A percentile compares a stretch with the other conserved stretches of the same genome.
phyloP scores from a whole-genome alignment of 92 coral and sea anemone genomes.

The Metridium senile region DNA sequence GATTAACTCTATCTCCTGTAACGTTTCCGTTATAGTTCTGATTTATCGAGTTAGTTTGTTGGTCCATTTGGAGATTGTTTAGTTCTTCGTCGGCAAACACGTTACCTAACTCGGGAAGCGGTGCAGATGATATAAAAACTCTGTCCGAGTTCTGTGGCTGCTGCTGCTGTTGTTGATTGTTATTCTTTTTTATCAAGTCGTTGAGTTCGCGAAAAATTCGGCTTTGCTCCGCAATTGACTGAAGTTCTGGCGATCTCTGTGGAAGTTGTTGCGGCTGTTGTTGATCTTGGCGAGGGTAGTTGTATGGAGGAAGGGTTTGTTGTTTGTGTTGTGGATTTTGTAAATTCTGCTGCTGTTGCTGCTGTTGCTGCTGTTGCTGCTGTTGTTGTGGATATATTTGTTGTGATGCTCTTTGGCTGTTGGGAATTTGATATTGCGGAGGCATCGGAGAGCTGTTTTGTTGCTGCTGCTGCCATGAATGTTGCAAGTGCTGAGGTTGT shows the following conservation, averaged over 20 bases:
- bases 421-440: slow-evolving; percentile 8
- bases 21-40: slow-evolving; percentile 26
- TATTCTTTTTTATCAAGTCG: slow-evolving; percentile 22
- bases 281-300: slow-evolving; percentile 1
- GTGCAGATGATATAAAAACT: slow-evolving; percentile 24
- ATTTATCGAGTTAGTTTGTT: slow-evolving; percentile 8
- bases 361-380: slow-evolving; percentile 15
- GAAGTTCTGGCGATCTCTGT: background rate
- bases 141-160: background rate
- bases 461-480: slow-evolving; percentile 18
- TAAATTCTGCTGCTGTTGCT: slow-evolving; percentile 14
- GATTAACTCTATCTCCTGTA: background rate
- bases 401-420: slow-evolving; percentile 9
- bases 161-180: slow-evolving; percentile 2
- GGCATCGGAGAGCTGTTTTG: background rate
- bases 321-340: slow-evolving; percentile 20
- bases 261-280: slow-evolving; percentile 21
- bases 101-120: slow-evolving; percentile 40
- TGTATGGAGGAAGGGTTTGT: slow-evolving; percentile 16
- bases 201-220: slow-evolving; percentile 25
- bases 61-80: slow-evolving; percentile 22
- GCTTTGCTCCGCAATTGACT: slow-evolving; percentile 9
- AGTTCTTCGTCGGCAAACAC: slow-evolving; percentile 37
- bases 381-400: slow-evolving; percentile 13
- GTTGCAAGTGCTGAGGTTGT: slow-evolving; percentile 12